Evolutionary conservation across 2,888 invertebrate species (phyloP), one percentile per base, ranked within the genome.

Genomic region (Acanthosepion pharaonis): DNA sequence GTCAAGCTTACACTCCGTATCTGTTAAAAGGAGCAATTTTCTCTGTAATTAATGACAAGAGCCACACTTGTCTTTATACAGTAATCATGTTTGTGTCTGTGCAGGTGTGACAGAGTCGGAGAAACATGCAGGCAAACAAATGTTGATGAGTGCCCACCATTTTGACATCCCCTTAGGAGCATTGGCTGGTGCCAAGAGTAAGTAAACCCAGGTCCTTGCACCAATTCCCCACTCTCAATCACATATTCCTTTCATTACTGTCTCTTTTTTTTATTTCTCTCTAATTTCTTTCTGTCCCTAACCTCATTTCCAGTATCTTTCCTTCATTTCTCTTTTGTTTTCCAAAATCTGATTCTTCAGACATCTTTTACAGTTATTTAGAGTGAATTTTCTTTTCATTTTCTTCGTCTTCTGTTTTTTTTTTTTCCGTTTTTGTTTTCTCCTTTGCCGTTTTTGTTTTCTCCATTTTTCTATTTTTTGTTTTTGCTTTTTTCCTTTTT

Each of bases 71-170:
- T 33, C n/a, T 78, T 33, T 78, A 23, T 78, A 23, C 59, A 59
- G 3, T 59, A 59, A 59, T 23, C 59, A 33, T 78, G 5, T 78
- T 78, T 78, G n/a, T 78, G 15, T 78, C 78, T 93, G 51, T 93
- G 51, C 93, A 93, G 93, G 93, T 93, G 51, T 93, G 9, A 93
- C 93, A n/a, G 93, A 93, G 9, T 53, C 93, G 28, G 93, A 93
- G 49, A 93, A 93, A 51, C 93, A 93, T 93, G 93, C 93, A 25
- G 93, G 93, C 49, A 93, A 93, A 93, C 93, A 93, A 93, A 53
- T 93, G 93, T n/a, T 93, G 93, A 93, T 93, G 93, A 93, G 93
- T 93, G 93, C 93, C 28, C 93, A 93, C 28, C 93, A 93, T 28
- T 93, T 93, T 93, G 51, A 51, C 20, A 51, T 49, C 51, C 51